phyloP scores from a whole-genome alignment of 2,888 invertebrate genomes.

The Margaritifera margaritifera region DNA sequence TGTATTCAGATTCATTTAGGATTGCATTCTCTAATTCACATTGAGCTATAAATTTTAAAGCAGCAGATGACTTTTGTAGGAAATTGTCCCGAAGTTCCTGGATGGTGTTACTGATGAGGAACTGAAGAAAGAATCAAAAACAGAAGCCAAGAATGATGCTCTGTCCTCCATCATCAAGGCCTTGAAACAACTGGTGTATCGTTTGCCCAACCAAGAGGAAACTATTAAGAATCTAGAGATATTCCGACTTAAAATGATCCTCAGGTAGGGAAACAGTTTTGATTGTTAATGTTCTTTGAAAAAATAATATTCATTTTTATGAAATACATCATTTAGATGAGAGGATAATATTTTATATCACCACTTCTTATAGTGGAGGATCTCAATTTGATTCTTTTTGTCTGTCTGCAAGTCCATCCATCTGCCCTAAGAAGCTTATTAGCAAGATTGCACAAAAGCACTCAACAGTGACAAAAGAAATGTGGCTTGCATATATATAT shows the following conservation, averaged over 20 bases:
- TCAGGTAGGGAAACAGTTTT: constrained; percentile 73
- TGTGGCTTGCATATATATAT: no score
- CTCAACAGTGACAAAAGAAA: no score
- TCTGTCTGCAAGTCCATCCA: no score
- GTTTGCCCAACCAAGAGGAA: constrained; percentile 83
- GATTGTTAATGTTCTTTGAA: no score
- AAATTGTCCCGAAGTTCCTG: constrained; percentile 90
- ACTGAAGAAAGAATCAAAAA: constrained; percentile 94
- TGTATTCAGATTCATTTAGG: no score
- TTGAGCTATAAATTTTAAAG: background rate
- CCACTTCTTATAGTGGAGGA: no score
- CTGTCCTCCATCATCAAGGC: constrained; percentile 95
- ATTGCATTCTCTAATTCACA: background rate
- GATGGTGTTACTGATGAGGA: constrained; percentile 96
- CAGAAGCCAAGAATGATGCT: constrained; percentile 94
- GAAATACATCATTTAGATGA: no score
- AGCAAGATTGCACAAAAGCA: no score
- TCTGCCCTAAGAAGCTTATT: no score
- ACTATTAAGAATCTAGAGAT: constrained; percentile 88
- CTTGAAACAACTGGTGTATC: constrained; percentile 89
- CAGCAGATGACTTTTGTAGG: constrained; percentile 76
- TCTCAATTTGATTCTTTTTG: no score
- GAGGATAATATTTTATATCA: no score
- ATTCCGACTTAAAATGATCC: constrained; percentile 96
- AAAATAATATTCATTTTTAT: no score